phyloP scores from a whole-genome alignment of 2,797 vertebrate species.

The Arvicola amphibius region DNA sequence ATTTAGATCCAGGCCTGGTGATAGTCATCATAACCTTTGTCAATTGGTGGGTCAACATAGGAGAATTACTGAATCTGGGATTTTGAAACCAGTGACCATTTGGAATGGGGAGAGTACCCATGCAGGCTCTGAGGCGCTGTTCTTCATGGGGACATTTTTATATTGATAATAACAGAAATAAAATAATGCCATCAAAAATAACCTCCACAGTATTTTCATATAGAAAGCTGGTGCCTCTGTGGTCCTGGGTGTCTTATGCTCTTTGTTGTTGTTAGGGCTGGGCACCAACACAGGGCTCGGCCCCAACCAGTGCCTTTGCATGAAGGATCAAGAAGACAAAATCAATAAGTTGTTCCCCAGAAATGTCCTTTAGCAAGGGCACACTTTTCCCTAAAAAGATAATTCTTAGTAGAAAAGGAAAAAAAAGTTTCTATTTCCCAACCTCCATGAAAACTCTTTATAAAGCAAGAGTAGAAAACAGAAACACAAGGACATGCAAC shows the following conservation, averaged over 20 bases:
- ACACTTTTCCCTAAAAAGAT: slow-evolving; percentile 38
- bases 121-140: neutral
- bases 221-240: neutral
- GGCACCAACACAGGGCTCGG: neutral
- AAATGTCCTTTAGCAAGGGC: slow-evolving; percentile 33
- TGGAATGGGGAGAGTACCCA: neutral
- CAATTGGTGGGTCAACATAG: neutral
- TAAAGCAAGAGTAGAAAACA: slow-evolving; percentile 33
- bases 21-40: neutral
- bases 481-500: neutral
- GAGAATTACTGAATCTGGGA: too few species aligned
- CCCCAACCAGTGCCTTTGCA: neutral
- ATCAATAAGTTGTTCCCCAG: slow-evolving; percentile 32
- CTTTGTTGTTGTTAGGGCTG: neutral
- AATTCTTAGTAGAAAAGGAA: neutral
- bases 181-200: neutral
- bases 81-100: neutral
- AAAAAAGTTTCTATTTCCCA: slow-evolving; percentile 28
- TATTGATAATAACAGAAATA: slow-evolving; percentile 12
- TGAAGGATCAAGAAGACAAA: slow-evolving; percentile 31
- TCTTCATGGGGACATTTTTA: neutral
- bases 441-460: neutral
- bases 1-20: neutral
- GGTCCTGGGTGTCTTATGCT: neutral
- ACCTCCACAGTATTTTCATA: neutral